These are phyloP conservation scores for Catajapyx aquilonaris DNA, from an alignment of 1,140 invertebrate genomes.

Conservation along the genomic window DNA sequence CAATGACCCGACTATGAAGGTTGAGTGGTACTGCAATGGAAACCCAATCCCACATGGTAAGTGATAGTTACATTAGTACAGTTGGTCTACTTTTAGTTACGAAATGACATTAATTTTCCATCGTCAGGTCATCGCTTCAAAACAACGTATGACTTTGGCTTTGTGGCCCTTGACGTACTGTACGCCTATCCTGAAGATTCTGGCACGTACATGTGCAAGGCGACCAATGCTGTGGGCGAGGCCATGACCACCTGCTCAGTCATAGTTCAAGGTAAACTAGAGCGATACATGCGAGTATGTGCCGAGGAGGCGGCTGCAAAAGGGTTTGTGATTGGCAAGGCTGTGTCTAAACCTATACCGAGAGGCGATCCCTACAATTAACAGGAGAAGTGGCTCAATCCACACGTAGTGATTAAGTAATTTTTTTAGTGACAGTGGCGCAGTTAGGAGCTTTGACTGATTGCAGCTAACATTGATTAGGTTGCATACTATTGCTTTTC, in stretches of 20 bases:
- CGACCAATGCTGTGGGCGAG: conserved; percentile 21
- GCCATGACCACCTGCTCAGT: conserved; percentile 68
- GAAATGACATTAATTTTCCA: neutral
- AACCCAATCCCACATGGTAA: conserved; percentile 61
- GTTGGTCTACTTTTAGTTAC: no score
- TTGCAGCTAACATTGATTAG: no score
- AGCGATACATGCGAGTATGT: conserved; percentile 10
- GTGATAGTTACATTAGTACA: conserved; percentile 4
- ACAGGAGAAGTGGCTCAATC: no score
- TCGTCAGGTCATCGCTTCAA: conserved; percentile 29
- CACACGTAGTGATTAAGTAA: no score
- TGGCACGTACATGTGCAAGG: conserved; percentile 25
- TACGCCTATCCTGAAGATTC: conserved; percentile 25
- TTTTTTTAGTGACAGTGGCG: no score
- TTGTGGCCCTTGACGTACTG: conserved; percentile 29
- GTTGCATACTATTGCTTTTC: no score
- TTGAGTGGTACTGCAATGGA: conserved; percentile 90
- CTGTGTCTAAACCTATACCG: no score
- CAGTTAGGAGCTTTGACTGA: no score
- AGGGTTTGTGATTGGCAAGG: no score
- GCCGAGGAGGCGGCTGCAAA: conserved; percentile 2
- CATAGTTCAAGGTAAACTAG: conserved; percentile 46
- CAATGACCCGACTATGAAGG: conserved; percentile 83
- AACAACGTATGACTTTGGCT: conserved; percentile 30
- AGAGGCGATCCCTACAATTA: conserved; percentile 5